Percentiles rank a stretch among this genome's conserved stretches.
Conservation (phyloP, 1,140 invertebrate genomes). For the Zophobas atratus region DNA sequence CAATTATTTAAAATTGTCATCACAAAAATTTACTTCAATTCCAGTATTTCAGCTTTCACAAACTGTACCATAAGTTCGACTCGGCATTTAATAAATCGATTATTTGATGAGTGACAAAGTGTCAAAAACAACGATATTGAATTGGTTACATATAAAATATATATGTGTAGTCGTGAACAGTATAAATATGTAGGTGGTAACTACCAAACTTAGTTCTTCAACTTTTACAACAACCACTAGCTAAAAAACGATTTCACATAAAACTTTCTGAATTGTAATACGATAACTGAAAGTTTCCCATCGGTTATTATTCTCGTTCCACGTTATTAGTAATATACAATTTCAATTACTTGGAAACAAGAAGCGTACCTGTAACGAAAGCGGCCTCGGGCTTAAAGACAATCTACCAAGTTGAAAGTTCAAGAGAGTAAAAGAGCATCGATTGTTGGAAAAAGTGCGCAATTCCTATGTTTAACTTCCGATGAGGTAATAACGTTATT, state of each 20-base stretch:
- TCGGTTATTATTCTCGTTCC: not conserved
- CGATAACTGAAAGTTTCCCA: not conserved
- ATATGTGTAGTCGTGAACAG: too few species aligned
- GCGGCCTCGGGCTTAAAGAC: not conserved
- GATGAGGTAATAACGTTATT: slow-evolving; percentile 7
- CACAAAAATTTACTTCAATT: too few species aligned
- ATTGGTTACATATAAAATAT: too few species aligned
- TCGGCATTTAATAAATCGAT: too few species aligned
- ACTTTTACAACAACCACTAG: not conserved
- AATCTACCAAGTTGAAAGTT: slow-evolving; percentile 24
- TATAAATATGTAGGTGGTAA: too few species aligned
- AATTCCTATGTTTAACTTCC: slow-evolving; percentile 11
- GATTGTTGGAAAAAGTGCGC: slow-evolving; percentile 16
- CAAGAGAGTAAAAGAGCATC: not conserved
- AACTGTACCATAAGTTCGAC: too few species aligned
- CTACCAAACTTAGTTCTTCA: too few species aligned
- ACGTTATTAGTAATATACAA: not conserved
- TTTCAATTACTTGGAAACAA: not conserved
- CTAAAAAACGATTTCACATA: not conserved
- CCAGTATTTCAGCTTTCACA: too few species aligned
- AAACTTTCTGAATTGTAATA: too few species aligned
- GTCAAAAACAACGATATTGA: too few species aligned
- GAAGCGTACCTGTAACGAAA: slow-evolving; percentile 6
- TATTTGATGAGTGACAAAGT: too few species aligned
- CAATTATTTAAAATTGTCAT: too few species aligned